Percentiles rank a stretch among this genome's conserved stretches.
These are phyloP conservation scores for Vulpes ferrilata DNA, from an alignment of 2,113 vertebrate genomes.

Conservation along the genomic window DNA sequence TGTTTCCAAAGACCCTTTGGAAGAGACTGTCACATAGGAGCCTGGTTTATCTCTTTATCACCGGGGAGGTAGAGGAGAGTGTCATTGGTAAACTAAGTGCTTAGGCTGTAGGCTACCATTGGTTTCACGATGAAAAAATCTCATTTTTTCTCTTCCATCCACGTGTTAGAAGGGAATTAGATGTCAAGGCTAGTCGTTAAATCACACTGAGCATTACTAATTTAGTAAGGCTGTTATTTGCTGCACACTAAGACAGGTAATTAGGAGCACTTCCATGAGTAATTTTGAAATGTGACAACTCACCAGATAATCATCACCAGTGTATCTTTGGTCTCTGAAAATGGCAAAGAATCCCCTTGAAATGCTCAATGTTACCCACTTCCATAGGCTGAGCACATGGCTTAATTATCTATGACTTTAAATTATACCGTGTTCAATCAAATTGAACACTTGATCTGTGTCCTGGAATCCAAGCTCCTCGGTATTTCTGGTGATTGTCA, in stretches of 20 bases:
- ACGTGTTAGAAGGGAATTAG: slow-evolving; percentile 51
- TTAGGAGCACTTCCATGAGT: slow-evolving; percentile 49
- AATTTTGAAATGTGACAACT: slow-evolving; percentile 76
- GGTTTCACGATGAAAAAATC: slow-evolving; percentile 3
- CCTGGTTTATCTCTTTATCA: background rate
- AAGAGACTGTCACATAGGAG: background rate
- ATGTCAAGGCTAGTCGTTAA: slow-evolving; percentile 73
- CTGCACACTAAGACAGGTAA: slow-evolving; percentile 58
- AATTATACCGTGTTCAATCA: slow-evolving; percentile 15
- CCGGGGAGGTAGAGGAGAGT: background rate
- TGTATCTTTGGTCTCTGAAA: slow-evolving; percentile 50
- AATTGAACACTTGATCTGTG: background rate
- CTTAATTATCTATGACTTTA: slow-evolving; percentile 13
- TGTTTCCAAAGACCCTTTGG: background rate
- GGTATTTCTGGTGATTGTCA: background rate
- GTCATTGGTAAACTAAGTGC: background rate
- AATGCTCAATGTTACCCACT: background rate
- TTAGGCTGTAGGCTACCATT: background rate
- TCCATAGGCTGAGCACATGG: background rate
- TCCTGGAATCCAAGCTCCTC: background rate
- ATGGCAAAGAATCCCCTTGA: background rate
- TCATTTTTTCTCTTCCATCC: background rate
- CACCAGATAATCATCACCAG: slow-evolving; percentile 30
- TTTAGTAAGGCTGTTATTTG: slow-evolving; percentile 73
- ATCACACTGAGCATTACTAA: slow-evolving; percentile 66